phyloP scores from a whole-genome alignment of 2,888 invertebrate genomes.

The Physocephala rufipes region DNA sequence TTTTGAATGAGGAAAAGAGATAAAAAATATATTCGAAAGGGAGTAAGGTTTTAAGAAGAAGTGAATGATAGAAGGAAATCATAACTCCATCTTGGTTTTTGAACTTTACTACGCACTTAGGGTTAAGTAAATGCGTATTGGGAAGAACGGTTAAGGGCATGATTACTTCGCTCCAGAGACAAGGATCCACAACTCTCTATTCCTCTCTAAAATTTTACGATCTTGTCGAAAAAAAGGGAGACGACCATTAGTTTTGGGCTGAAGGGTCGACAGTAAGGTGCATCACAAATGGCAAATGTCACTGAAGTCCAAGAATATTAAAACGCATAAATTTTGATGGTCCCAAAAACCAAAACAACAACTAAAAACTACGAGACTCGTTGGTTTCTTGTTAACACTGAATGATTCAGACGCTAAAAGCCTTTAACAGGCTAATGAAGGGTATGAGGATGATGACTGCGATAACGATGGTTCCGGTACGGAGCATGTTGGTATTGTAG shows the following conservation, averaged over 20 bases:
- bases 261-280: neutral
- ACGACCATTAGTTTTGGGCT: neutral
- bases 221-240: neutral
- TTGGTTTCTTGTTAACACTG: slow-evolving; percentile 28
- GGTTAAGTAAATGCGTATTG: neutral
- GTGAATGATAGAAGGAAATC: neutral
- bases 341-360: neutral
- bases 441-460: slow-evolving; percentile 16
- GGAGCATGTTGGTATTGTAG: neutral
- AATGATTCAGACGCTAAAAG: too few species aligned
- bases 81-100: neutral
- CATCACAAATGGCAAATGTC: slow-evolving; percentile 24
- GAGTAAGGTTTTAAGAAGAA: neutral
- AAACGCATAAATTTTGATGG: slow-evolving; percentile 32
- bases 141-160: neutral
- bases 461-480: neutral
- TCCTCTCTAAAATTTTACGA: neutral
- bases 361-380: slow-evolving; percentile 23
- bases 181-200: neutral
- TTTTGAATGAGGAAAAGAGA: neutral
- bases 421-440: too few species aligned
- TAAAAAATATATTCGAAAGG: neutral
- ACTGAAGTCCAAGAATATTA: slow-evolving; percentile 33
- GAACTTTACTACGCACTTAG: neutral
- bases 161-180: neutral